Base-by-base conservation (phyloP, 2,113 vertebrate species). In the Labeo catla region DNA sequence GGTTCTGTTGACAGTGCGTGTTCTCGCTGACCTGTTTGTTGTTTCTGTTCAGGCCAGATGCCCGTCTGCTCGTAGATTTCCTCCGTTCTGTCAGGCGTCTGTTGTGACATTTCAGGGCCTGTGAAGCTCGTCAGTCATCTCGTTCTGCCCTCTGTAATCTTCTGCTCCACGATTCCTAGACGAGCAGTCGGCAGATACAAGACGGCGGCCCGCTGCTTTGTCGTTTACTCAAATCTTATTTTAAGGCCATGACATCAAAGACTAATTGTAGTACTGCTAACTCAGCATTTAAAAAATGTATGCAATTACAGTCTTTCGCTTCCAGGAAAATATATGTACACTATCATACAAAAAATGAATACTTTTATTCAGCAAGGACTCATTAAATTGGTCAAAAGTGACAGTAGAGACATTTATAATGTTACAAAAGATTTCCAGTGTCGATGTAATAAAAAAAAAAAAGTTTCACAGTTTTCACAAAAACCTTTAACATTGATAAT, bases 41-140 rank as follows among this genome's bases (percentile, higher is more conserved):
- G 61, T 79, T 85, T 79, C 47, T 43, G 59, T 54, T 70, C 16
- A 54, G 39, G 11, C 76, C 84, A 85, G 59, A 85, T 79, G 47
- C 84, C 19, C 12, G 61, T 49, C 54, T 47, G 70, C 72, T 54
- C 63, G 9, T 54, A 77, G 34, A n/a, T 61, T 23, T 86, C 28
- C 1, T 86, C 28, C 1, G 6, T 19, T 76, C 73, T 47, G 52
- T 49, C 66, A 86, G 43, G 61, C 10, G 1, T 83, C 45, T 83
- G 72, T 83, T 87, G 39, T 83, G 78, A 73, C 70, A 73, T 73
- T 86, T 49, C 2, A 79, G 84, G 19, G 50, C 45, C n/a, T 16
- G n/a, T 19, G 80, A 65, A 76, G 28, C 45, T 83, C 65, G 21
- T 76, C 68, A 12, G 21, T 76, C 43, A 50, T 76, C 43, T 43